Conservation (phyloP, 2,797 vertebrate genomes). For the Kryptolebias ocellatus region DNA sequence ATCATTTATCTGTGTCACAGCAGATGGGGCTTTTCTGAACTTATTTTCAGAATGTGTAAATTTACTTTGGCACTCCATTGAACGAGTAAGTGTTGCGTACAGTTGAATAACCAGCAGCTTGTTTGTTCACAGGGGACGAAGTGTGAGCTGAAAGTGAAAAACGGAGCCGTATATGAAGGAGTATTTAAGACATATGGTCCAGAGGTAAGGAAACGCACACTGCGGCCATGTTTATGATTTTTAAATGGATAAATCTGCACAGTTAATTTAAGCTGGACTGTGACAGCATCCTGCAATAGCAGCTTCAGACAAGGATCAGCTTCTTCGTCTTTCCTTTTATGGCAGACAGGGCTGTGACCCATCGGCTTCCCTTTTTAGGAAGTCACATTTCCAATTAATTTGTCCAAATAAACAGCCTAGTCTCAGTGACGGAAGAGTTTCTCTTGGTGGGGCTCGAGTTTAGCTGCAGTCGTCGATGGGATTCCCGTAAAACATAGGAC, state of each 20-base stretch:
- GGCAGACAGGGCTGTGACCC: slow-evolving; percentile 33
- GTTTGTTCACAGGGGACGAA: slow-evolving; percentile 90
- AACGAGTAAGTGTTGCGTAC: slow-evolving; percentile 17
- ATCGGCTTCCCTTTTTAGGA: slow-evolving; percentile 51
- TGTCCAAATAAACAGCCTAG: slow-evolving; percentile 36
- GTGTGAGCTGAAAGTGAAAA: slow-evolving; percentile 99
- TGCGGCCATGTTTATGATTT: neutral
- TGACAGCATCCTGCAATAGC: slow-evolving; percentile 12
- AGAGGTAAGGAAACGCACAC: slow-evolving; percentile 85
- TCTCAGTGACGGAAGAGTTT: neutral
- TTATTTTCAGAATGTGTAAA: slow-evolving; percentile 50
- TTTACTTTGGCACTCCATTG: slow-evolving; percentile 34
- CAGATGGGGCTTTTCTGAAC: slow-evolving; percentile 58
- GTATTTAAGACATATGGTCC: slow-evolving; percentile 99
- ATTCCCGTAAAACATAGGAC: too few species aligned
- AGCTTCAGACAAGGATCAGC: slow-evolving; percentile 12
- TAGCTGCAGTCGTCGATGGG: neutral
- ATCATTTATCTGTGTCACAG: slow-evolving; percentile 55
- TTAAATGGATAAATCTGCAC: slow-evolving; percentile 9
- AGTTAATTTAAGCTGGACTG: too few species aligned
- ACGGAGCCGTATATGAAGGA: slow-evolving; percentile 95
- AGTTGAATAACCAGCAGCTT: slow-evolving; percentile 36
- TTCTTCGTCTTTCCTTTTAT: slow-evolving; percentile 52
- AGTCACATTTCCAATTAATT: slow-evolving; percentile 38
- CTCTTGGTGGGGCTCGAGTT: slow-evolving; percentile 8